Conservation (phyloP, 2,888 invertebrate genomes). For the Tenthredo scrophulariae region DNA sequence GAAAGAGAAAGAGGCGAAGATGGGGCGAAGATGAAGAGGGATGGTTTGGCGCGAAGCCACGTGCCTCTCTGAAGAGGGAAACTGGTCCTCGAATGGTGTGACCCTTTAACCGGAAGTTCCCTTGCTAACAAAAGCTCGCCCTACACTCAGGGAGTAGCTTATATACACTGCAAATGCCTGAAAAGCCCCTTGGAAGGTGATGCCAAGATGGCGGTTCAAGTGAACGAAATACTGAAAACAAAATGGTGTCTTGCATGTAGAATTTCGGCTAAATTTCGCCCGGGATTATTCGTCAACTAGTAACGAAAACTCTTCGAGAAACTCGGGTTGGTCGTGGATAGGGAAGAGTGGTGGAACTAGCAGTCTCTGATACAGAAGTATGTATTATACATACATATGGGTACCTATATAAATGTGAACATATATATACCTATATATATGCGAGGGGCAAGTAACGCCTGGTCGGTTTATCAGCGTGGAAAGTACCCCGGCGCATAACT, state of each 20-base stretch:
- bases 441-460: constrained; percentile 24
- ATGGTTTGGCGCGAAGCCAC: constrained; percentile 44
- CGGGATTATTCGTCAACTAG: background rate
- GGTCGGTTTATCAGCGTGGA: constrained; percentile 68
- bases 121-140: constrained; percentile 39
- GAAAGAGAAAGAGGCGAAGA: constrained; percentile 55
- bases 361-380: background rate
- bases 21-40: constrained; percentile 40
- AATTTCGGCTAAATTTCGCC: background rate
- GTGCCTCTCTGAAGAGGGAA: constrained; percentile 48
- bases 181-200: constrained; percentile 27
- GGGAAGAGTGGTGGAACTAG: background rate
- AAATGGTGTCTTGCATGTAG: background rate
- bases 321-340: background rate
- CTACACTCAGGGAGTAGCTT: constrained; percentile 8
- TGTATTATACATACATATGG: background rate
- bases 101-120: constrained; percentile 58
- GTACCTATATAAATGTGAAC: no score
- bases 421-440: no score
- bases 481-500: constrained; percentile 67
- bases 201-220: constrained; percentile 37
- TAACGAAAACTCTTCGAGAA: background rate
- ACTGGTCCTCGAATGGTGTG: constrained; percentile 53
- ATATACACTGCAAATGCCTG: constrained; percentile 2
- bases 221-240: background rate